Evolutionary conservation across 2,113 vertebrate genomes (phyloP).

Genomic region (Coptodon bakossiorum): DNA sequence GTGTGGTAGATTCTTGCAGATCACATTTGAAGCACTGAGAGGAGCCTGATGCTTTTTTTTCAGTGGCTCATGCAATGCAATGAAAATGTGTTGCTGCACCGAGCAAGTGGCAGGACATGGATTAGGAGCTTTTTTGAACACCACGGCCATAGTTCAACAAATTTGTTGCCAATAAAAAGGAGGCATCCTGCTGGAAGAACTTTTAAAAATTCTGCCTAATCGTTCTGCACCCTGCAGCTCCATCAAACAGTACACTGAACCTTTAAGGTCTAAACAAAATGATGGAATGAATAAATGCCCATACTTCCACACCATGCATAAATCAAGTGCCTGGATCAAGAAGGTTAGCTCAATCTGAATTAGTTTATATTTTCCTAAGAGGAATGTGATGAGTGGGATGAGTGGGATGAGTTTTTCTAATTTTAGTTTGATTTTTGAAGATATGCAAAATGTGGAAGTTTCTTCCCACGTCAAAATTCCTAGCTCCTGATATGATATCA

Average conservation of each 20-base stretch:
- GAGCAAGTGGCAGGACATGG: background rate
- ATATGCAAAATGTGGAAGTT: background rate
- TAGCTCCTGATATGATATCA: background rate
- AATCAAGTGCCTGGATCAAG: background rate
- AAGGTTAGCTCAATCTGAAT: background rate
- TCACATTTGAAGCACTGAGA: background rate
- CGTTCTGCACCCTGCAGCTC: background rate
- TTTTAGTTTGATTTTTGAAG: background rate
- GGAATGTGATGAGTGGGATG: too few relatives aligned
- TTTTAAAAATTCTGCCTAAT: background rate
- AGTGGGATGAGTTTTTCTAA: background rate
- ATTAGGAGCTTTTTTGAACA: background rate
- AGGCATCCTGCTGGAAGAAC: background rate
- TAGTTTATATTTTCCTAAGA: background rate
- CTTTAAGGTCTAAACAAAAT: background rate
- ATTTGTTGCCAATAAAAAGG: background rate
- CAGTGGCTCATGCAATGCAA: background rate
- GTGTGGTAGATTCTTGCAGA: fast-evolving
- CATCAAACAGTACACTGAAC: background rate
- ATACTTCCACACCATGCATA: background rate
- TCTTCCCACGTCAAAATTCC: background rate
- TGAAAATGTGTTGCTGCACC: background rate
- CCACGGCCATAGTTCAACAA: background rate
- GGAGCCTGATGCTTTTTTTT: background rate
- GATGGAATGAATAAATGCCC: background rate